phyloP scores from a whole-genome alignment of 2,888 invertebrate genomes.

The Ormyrus nitidulus region DNA sequence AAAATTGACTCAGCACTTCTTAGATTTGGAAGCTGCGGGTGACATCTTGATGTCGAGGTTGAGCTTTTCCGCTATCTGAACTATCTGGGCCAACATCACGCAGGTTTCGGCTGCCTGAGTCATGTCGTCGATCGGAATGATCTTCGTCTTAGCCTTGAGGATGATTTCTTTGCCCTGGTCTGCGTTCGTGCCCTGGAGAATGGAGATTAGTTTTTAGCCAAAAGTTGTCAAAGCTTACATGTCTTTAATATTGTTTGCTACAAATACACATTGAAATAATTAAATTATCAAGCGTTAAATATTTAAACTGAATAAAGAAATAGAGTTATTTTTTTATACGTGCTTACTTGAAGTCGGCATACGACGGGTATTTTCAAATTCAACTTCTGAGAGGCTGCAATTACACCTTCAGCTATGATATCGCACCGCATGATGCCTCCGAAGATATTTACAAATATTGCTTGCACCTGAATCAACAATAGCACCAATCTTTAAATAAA shows the following conservation, averaged over 20 bases:
- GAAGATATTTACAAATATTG: conserved; percentile 81
- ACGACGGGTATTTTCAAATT: conserved; percentile 78
- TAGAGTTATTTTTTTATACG: background rate
- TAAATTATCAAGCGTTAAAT: too few species aligned
- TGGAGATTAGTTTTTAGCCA: background rate
- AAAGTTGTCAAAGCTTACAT: too few species aligned
- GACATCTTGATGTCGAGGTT: conserved; percentile 60
- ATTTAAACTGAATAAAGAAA: background rate
- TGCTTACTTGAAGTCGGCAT: conserved; percentile 77
- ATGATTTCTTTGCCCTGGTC: conserved; percentile 61
- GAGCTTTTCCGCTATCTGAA: conserved; percentile 59
- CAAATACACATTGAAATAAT: too few species aligned
- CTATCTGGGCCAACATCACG: conserved; percentile 61
- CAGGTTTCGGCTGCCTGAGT: conserved; percentile 60
- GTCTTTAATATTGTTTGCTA: too few species aligned
- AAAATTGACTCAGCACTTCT: background rate
- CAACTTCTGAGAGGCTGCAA: conserved; percentile 78
- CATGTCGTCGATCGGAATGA: conserved; percentile 64
- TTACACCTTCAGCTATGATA: conserved; percentile 79
- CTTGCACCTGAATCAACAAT: conserved; percentile 75
- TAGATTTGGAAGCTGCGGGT: background rate
- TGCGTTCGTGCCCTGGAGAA: conserved; percentile 83
- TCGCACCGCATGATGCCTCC: conserved; percentile 82
- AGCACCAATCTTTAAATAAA: background rate
- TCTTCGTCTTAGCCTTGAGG: conserved; percentile 60